phyloP scores from a whole-genome alignment of 2,888 invertebrate genomes.

The Troides aeacus region DNA sequence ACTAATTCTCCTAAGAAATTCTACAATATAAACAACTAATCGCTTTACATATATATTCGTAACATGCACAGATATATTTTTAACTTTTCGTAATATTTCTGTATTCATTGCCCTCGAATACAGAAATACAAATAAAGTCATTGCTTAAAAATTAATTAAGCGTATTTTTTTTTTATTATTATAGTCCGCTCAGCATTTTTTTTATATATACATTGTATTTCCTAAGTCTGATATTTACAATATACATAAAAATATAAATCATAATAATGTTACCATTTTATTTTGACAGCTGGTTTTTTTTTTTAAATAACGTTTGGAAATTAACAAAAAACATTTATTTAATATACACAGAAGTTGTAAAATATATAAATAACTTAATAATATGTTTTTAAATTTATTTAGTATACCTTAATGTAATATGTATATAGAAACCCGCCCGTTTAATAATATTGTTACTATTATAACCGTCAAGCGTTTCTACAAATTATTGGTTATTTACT shows the following conservation, averaged over 20 bases:
- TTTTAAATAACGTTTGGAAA: not conserved
- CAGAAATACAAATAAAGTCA: constrained; percentile 50
- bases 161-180: constrained; percentile 34
- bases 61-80: not conserved
- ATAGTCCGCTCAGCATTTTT: constrained; percentile 58
- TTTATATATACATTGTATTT: constrained; percentile 45
- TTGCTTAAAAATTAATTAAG: constrained; percentile 10
- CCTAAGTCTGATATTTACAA: constrained; percentile 35
- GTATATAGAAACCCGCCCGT: constrained; percentile 30
- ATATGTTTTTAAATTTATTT: not conserved
- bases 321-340: not conserved
- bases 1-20: not conserved
- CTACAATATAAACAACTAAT: not conserved
- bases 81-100: constrained; percentile 46
- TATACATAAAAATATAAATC: constrained; percentile 31
- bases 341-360: not conserved
- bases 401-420: not conserved
- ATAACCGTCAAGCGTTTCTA: constrained; percentile 6
- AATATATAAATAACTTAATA: not conserved
- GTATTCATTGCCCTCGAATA: constrained; percentile 73
- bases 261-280: not conserved
- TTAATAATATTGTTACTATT: constrained; percentile 17
- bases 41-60: not conserved
- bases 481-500: constrained; percentile 1
- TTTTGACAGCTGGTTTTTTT: not conserved